Percentiles rank a stretch among this genome's conserved stretches.
phyloP scores from a whole-genome alignment of 2,888 invertebrate genomes.

The Chaetogeoica ovagalla region DNA sequence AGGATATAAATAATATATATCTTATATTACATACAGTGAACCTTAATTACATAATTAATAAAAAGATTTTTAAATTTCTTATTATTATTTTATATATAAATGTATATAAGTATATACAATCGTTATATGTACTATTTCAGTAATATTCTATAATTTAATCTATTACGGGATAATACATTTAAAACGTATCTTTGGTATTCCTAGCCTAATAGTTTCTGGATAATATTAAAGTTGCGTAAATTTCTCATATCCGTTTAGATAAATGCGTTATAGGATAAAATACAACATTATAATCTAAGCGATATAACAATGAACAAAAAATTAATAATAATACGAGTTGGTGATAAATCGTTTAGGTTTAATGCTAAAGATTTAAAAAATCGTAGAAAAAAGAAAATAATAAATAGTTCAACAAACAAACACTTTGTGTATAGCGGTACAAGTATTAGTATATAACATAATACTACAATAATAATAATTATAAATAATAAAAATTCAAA shows the following conservation, averaged over 20 bases:
- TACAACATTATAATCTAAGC: background rate
- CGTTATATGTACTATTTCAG: background rate
- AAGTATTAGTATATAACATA: background rate
- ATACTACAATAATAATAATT: background rate
- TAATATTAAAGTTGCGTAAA: background rate
- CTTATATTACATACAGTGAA: background rate
- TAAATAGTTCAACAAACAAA: constrained; percentile 31
- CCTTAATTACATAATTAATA: background rate
- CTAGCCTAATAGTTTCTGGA: constrained; percentile 41
- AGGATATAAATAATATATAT: background rate
- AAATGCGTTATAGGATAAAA: constrained; percentile 11
- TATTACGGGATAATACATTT: background rate
- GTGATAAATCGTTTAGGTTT: background rate
- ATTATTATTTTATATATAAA: too few species aligned
- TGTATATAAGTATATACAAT: background rate
- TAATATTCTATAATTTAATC: constrained; percentile 1
- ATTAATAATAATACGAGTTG: background rate
- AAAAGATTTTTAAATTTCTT: background rate
- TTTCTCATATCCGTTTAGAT: background rate
- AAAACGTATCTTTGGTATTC: constrained; percentile 42
- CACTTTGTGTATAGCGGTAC: background rate
- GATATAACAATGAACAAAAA: constrained; percentile 35
- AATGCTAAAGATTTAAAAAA: background rate
- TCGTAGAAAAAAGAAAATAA: background rate
- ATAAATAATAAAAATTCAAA: constrained; percentile 1